Evolutionary conservation across 1,140 invertebrate species (phyloP).

Genomic region (Tetramorium parvispinum): DNA sequence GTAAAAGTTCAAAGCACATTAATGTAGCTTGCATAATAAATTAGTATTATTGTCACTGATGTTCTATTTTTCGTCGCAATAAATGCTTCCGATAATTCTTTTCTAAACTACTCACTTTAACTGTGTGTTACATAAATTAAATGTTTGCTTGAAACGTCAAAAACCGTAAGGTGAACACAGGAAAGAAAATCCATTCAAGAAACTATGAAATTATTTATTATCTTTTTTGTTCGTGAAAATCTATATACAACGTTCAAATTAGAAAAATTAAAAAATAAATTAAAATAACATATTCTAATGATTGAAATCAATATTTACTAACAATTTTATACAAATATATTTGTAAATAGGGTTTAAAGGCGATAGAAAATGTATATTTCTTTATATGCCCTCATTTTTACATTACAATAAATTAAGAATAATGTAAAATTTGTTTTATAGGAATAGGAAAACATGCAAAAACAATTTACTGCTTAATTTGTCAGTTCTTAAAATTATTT

Average conservation of each 20-base stretch:
- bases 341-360: neutral
- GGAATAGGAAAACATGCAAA: neutral
- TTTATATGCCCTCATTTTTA: neutral
- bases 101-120: neutral
- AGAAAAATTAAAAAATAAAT: neutral
- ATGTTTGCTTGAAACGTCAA: neutral
- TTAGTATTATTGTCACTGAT: neutral
- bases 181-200: neutral
- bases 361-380: neutral
- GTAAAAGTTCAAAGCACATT: neutral
- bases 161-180: neutral
- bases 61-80: neutral
- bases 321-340: neutral
- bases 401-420: neutral
- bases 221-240: neutral
- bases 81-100: neutral
- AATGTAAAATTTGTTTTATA: slow-evolving; percentile 3
- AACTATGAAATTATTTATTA: neutral
- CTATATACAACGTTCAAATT: neutral
- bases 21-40: neutral
- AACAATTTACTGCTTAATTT: neutral
- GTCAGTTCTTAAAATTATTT: neutral
- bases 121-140: neutral
- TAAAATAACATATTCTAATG: neutral
- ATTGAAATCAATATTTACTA: neutral